Conservation (phyloP, 2,888 invertebrate species). For the Acheta domesticus region DNA sequence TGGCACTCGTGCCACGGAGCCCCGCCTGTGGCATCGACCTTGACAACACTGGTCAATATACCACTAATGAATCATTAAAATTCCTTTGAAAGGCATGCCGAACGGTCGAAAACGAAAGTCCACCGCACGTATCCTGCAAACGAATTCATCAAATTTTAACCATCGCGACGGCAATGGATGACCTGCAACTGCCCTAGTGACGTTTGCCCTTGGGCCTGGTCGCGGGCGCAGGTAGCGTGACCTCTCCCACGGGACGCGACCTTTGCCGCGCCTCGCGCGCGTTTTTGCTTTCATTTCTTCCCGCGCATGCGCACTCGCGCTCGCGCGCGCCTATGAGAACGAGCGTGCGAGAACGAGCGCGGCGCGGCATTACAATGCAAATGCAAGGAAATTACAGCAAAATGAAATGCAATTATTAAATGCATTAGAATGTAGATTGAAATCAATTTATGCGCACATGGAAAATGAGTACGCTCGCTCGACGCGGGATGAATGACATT, state of each 20-base stretch:
- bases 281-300: not conserved
- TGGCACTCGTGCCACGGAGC: no score
- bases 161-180: no score
- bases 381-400: not conserved
- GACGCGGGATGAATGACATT: conserved; percentile 5
- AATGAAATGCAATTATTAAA: conserved; percentile 9
- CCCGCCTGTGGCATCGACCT: no score
- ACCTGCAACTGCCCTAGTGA: no score
- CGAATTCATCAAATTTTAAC: no score
- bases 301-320: not conserved
- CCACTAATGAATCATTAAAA: no score
- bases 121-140: no score
- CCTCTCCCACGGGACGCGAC: not conserved
- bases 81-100: no score
- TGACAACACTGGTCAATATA: no score
- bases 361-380: conserved; percentile 4
- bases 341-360: not conserved
- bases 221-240: not conserved
- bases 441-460: not conserved
- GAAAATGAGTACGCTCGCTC: not conserved
- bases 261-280: not conserved
- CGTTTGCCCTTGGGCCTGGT: no score
- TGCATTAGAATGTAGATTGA: not conserved
- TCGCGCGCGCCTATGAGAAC: no score
- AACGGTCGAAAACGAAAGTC: no score